Evolutionary conservation across 2,888 invertebrate species (phyloP).

Genomic region (Watsonalla binaria): DNA sequence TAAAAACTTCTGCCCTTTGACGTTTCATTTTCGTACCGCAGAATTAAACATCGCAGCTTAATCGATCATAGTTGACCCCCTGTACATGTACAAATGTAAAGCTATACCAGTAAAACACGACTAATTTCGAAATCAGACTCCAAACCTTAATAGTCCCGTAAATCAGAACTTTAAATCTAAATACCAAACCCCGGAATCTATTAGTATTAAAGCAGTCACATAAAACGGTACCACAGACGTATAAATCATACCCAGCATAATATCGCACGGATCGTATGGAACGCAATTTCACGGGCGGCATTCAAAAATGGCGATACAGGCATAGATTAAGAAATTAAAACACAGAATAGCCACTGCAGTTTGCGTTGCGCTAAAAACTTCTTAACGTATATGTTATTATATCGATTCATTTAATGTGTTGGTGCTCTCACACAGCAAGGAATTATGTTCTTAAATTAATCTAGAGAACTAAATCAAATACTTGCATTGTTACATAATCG

Average conservation of each 20-base stretch:
- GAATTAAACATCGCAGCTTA: too few species aligned
- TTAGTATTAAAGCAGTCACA: slow-evolving; percentile 20
- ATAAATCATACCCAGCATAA: slow-evolving; percentile 46
- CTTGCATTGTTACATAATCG: too few species aligned
- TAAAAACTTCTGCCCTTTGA: too few species aligned
- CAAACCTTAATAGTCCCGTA: neutral
- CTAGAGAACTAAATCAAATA: too few species aligned
- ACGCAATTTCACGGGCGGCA: slow-evolving; percentile 44
- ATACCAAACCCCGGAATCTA: slow-evolving; percentile 10
- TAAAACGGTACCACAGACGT: slow-evolving; percentile 18
- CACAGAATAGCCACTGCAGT: neutral
- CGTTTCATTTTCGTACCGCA: too few species aligned
- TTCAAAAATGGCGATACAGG: slow-evolving; percentile 41
- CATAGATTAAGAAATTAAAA: slow-evolving; percentile 2
- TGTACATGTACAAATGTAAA: too few species aligned
- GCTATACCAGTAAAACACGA: neutral
- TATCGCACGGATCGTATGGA: slow-evolving; percentile 31
- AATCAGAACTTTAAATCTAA: slow-evolving; percentile 15
- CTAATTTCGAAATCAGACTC: slow-evolving; percentile 5
- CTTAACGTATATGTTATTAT: too few species aligned
- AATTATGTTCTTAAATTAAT: too few species aligned
- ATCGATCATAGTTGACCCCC: too few species aligned
- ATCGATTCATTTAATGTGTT: too few species aligned
- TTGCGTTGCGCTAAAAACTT: too few species aligned
- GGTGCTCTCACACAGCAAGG: too few species aligned